Conservation (phyloP, 2,113 vertebrate genomes). For the Sigmodon hispidus region DNA sequence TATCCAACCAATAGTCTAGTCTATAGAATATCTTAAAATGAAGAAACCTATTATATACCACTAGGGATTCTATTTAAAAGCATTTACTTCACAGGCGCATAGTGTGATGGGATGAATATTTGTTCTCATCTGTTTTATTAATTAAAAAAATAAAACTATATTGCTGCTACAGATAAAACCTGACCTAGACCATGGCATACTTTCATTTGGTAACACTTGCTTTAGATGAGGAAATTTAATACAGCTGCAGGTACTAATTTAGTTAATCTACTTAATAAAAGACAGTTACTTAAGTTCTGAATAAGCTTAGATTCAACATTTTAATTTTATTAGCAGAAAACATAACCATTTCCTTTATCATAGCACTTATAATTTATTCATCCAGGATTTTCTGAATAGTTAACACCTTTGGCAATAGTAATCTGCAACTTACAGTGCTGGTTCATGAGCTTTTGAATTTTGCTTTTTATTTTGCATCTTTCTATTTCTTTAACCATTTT, state of each 20-base stretch:
- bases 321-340: slow-evolving; percentile 64
- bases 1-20: not conserved
- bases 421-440: not conserved
- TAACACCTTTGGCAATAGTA: not conserved
- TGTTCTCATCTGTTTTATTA: not conserved
- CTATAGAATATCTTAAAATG: not conserved
- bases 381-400: slow-evolving; percentile 1
- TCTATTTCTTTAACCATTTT: not conserved
- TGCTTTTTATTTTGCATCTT: not conserved
- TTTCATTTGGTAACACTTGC: slow-evolving; percentile 55
- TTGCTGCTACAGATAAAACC: not conserved
- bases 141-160: not conserved
- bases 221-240: slow-evolving; percentile 58
- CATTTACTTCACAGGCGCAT: not conserved
- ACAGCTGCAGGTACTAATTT: slow-evolving; percentile 39
- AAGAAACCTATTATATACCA: too few species aligned
- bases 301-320: slow-evolving; percentile 61
- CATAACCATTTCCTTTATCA: not conserved
- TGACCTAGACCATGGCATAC: not conserved
- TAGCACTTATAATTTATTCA: slow-evolving; percentile 21
- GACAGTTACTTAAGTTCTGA: slow-evolving; percentile 23
- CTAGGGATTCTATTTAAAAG: slow-evolving; percentile 27
- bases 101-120: not conserved
- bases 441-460: not conserved
- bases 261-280: slow-evolving; percentile 66